phyloP scores from a whole-genome alignment of 2,797 vertebrate species.

The Lacerta bilineata region DNA sequence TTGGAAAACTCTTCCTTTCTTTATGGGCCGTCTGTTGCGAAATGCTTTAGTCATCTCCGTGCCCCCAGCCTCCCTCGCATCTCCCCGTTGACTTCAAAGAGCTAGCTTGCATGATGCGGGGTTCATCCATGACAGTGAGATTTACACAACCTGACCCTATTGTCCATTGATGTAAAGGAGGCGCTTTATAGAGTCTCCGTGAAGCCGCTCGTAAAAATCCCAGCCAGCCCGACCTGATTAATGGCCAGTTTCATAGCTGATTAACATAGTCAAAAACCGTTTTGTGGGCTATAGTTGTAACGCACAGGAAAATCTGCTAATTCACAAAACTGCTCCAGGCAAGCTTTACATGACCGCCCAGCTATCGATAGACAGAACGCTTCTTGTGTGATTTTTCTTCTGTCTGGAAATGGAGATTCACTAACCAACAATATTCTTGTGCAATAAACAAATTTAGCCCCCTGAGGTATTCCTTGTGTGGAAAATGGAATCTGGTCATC shows the following conservation, averaged over 20 bases:
- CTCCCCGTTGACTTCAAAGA: constrained; percentile 28
- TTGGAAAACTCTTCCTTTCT: constrained; percentile 13
- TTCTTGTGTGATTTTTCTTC: not conserved
- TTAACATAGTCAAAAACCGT: constrained; percentile 3
- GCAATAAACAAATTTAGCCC: not conserved
- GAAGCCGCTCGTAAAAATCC: constrained; percentile 26
- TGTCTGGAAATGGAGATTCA: constrained; percentile 11
- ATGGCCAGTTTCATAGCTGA: constrained; percentile 7
- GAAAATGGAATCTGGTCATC: not conserved
- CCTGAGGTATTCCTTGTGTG: not conserved
- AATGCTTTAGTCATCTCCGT: constrained; percentile 1
- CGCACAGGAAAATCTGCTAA: constrained; percentile 16
- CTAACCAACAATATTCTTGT: not conserved
- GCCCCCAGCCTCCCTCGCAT: not conserved
- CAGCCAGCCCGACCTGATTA: not conserved
- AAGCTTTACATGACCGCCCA: not conserved
- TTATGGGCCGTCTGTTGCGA: not conserved
- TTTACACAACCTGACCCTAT: constrained; percentile 14
- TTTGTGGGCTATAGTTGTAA: not conserved
- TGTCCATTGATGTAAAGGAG: not conserved
- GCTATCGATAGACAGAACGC: not conserved
- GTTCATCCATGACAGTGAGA: constrained; percentile 13
- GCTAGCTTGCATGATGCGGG: not conserved
- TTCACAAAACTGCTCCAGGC: constrained; percentile 21
- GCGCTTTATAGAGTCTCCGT: not conserved